Evolutionary conservation across 2,888 invertebrate genomes (phyloP), one percentile per base, ranked within the genome.

Genomic region (Drosophila nr. perissopoda): DNA sequence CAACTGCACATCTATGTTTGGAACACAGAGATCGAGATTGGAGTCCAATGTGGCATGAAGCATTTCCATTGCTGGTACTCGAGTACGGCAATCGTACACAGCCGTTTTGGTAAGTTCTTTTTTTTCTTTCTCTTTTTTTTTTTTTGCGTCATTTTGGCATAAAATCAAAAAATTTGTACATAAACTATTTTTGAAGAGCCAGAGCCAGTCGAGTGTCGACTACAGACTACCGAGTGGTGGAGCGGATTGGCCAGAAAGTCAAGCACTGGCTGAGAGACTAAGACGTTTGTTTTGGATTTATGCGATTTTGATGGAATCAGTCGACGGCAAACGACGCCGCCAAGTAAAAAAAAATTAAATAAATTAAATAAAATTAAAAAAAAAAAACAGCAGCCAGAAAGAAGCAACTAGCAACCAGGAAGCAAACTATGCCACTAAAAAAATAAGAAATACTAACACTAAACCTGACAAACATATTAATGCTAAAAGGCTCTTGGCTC

Each of bases 251-350:
- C 60, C 64, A 51, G 62, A 63, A 71, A 54, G 25, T 36, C 36
- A 33, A 11, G 61, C 74, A 58, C 65, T 56, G 77, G 67, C 81
- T 74, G 78, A 16, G 72, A 71, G 73, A 83, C 83, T 75, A 81
- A 86, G 86, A 76, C 89, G 83, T 86, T 88, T 78, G 74, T 74
- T 76, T 88, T 88, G 88, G 83, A 86, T 89, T 86, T 88, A 89
- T 86, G 83, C 74, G 88, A 88, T 88, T 86, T 86, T 89, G 82
- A 88, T 86, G 86, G 88, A 89, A 82, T 88, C 82, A 79, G 81
- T 89, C 54, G 73, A 64, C 69, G 74, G 69, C 83, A 68, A 67
- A 70, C 48, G 67, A 33, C 63, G 74, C 58, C 70, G 69, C 46
- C 61, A 73, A 78, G 65, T 78, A n/a, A 6, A 4, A 13, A 18